These are phyloP conservation scores for Harpalus rufipes DNA, from an alignment of 2,888 invertebrate genomes.

Conservation along the genomic window DNA sequence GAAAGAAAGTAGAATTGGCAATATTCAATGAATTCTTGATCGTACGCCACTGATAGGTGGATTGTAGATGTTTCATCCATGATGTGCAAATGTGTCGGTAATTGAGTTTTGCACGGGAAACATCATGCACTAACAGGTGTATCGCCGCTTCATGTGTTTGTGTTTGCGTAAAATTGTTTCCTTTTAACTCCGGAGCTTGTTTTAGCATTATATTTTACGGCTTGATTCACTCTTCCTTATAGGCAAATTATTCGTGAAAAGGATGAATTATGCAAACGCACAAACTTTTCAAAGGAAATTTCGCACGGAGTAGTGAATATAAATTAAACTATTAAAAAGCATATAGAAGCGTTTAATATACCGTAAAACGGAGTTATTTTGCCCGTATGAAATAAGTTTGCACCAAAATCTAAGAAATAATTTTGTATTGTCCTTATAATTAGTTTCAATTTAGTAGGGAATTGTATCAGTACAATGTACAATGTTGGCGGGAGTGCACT, in stretches of 20 bases:
- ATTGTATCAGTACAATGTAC: too few species aligned
- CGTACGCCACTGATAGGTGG: conserved; percentile 11
- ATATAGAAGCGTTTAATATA: too few species aligned
- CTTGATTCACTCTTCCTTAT: conserved; percentile 18
- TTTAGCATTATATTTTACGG: conserved; percentile 29
- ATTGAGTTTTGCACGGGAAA: conserved; percentile 52
- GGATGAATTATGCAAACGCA: conserved; percentile 15
- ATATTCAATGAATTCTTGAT: too few species aligned
- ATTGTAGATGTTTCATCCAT: background rate
- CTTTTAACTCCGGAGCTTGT: conserved; percentile 24
- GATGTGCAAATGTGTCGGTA: conserved; percentile 52
- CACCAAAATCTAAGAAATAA: too few species aligned
- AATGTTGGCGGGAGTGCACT: too few species aligned
- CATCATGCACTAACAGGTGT: conserved; percentile 39
- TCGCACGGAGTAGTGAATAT: background rate
- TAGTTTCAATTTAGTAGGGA: too few species aligned
- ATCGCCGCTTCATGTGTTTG: background rate
- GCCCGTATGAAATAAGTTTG: too few species aligned
- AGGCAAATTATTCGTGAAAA: conserved; percentile 30
- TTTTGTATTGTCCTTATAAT: too few species aligned
- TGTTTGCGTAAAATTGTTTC: conserved; percentile 40
- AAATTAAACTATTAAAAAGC: too few species aligned
- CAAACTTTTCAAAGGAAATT: background rate
- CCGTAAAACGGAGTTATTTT: too few species aligned
- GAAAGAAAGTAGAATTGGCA: too few species aligned